phyloP scores from a whole-genome alignment of 2,113 vertebrate species.

The Cyanoliseus patagonus region DNA sequence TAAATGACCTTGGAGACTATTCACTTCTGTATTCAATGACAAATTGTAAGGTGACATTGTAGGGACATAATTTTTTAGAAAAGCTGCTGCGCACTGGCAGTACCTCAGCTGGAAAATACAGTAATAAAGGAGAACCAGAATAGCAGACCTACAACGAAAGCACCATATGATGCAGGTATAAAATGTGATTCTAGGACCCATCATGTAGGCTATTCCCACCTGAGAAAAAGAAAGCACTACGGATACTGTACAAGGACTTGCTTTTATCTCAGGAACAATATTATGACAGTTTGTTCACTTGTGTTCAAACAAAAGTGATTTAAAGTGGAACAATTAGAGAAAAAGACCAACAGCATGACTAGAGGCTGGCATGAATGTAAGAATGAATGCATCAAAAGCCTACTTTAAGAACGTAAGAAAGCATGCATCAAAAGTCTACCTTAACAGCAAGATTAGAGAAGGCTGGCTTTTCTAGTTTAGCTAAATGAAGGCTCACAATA shows the following conservation, averaged over 20 bases:
- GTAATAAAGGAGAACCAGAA: not conserved
- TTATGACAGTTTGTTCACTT: not conserved
- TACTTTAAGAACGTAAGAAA: not conserved
- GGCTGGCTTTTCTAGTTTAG: not conserved
- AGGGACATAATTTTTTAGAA: not conserved
- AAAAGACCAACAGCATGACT: not conserved
- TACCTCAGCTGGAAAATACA: not conserved
- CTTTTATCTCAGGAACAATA: constrained; percentile 30
- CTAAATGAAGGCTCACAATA: constrained; percentile 34
- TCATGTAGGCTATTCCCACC: not conserved
- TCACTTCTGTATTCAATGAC: constrained; percentile 3
- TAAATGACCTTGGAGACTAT: not conserved
- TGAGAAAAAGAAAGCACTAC: not conserved
- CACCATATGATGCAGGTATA: not conserved
- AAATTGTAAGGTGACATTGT: constrained; percentile 8
- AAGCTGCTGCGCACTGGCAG: not conserved
- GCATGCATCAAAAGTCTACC: not conserved
- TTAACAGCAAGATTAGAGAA: not conserved
- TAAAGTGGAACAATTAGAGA: not conserved
- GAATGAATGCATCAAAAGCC: not conserved
- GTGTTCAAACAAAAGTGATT: not conserved
- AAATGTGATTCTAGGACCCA: constrained; percentile 2
- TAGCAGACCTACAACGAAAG: not conserved
- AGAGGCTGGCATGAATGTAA: not conserved
- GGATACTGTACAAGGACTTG: not conserved